Conservation (phyloP, 2,888 invertebrate species). For the Gari tellinella region DNA sequence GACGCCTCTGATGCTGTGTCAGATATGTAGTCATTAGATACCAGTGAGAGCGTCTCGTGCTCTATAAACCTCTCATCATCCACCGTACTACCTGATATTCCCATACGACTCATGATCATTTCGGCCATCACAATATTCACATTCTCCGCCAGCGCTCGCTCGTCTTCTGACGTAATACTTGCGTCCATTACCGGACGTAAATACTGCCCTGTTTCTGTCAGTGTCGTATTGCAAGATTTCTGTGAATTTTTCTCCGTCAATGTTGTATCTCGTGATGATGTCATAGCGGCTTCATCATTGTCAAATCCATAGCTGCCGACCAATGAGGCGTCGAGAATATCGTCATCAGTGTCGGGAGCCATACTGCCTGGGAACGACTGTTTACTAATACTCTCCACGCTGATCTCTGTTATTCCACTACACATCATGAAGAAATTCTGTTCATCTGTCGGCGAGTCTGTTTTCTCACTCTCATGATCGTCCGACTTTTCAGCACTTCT, state of each 20-base stretch:
- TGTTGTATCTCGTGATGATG: constrained; percentile 28
- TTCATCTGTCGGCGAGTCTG: constrained; percentile 81
- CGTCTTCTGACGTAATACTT: constrained; percentile 82
- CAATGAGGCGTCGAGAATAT: constrained; percentile 46
- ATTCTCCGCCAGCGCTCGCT: constrained; percentile 86
- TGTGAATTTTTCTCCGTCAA: constrained; percentile 29
- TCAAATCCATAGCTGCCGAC: constrained; percentile 29
- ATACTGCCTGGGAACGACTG: constrained; percentile 51
- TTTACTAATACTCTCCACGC: constrained; percentile 60
- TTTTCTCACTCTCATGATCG: constrained; percentile 57
- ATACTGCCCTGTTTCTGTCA: constrained; percentile 11
- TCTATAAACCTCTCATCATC: constrained; percentile 86
- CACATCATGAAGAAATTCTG: constrained; percentile 69
- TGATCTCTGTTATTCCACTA: constrained; percentile 60
- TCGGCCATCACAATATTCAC: constrained; percentile 87
- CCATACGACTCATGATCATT: constrained; percentile 83
- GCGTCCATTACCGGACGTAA: constrained; percentile 24
- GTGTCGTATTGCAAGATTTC: constrained; percentile 18
- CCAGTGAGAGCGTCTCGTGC: constrained; percentile 89
- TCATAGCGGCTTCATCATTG: constrained; percentile 20
- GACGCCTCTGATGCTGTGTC: constrained; percentile 85
- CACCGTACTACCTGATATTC: constrained; percentile 72
- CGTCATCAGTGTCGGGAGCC: constrained; percentile 40
- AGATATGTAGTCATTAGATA: constrained; percentile 90
- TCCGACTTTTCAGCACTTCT: constrained; percentile 51